Evolutionary conservation across 2,888 invertebrate species (phyloP), one percentile per base, ranked within the genome.

Genomic region (Drosophila peninsularis): DNA sequence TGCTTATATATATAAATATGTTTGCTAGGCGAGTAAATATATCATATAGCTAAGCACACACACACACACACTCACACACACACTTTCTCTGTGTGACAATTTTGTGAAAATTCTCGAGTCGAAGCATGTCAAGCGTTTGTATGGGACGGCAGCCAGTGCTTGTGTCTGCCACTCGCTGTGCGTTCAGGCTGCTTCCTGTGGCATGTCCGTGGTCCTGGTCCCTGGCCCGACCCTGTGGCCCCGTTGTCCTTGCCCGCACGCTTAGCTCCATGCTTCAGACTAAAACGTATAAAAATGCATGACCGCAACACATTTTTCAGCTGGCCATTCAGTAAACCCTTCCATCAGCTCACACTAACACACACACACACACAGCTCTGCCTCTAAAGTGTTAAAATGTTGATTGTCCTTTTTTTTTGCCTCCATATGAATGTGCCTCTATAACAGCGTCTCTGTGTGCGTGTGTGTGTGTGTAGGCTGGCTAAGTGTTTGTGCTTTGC

Each of bases 351-450:
- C 41, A 32, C 21, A 36, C 19, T 14, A n/a, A 37, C 63, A 52
- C 47, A 21, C 49, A 52, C 53, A 45, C 54, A 27, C 52, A 21
- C 30, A 44, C 39, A 74, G 69, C 74, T 64, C 66, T 64, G 71
- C 69, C 71, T 87, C 64, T 64, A 75, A 85, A 89, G 85, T 85
- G 85, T 89, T 85, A 85, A 88, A 89, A 85, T 85, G 88, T 85
- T 87, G 85, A 85, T 89, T 85, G 88, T 87, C 89, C 85, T 89
- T 89, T 85, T 85, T n/a, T 79, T 85, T 79, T 60, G 60, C 64
- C 64, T 71, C 45, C 32, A 36, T 45, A 49, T 57, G 54, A 54
- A 32, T 54, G 62, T 60, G 47, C 52, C 52, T 37, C 37, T 52
- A 52, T 24, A 24, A 17, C 24, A 37, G 52, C 32, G 30, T 24